A percentile compares a stretch with the other conserved stretches of the same genome.
Evolutionary conservation across 2,113 vertebrate species (phyloP).

Genomic region (Dendrocopos noguchii): DNA sequence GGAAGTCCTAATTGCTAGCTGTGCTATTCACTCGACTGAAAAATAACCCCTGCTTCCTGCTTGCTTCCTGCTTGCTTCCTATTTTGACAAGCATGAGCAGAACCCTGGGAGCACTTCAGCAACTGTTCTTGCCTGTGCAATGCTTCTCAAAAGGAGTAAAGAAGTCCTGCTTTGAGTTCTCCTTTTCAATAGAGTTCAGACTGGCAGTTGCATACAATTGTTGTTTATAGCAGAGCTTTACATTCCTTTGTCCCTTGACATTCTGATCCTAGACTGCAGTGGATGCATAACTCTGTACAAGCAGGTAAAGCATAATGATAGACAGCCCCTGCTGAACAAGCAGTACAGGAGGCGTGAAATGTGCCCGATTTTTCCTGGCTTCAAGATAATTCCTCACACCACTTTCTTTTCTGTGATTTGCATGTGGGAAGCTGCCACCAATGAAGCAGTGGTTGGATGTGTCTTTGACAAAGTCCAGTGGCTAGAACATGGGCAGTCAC

Average conservation of each 20-base stretch:
- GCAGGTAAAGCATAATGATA: not conserved
- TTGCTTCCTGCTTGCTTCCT: not conserved
- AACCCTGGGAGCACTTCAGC: not conserved
- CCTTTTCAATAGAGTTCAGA: not conserved
- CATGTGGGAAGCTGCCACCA: not conserved
- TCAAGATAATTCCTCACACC: not conserved
- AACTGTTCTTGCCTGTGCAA: not conserved
- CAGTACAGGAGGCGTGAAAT: not conserved
- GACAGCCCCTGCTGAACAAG: not conserved
- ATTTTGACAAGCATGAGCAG: not conserved
- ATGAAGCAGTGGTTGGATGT: not conserved
- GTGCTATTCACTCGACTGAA: not conserved
- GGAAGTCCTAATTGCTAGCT: not conserved
- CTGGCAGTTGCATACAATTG: not conserved
- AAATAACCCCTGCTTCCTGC: not conserved
- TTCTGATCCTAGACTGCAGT: not conserved
- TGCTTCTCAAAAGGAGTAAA: not conserved
- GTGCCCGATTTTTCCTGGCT: not conserved
- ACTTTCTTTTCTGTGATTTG: not conserved
- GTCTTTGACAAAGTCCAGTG: not conserved
- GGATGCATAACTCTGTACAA: not conserved
- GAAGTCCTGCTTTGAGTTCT: not conserved
- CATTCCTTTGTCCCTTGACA: not conserved
- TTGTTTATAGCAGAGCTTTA: not conserved
- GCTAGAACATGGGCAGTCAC: not conserved